Evolutionary conservation across 2,797 vertebrate species (phyloP).

Genomic region (Lepus oiostolus): DNA sequence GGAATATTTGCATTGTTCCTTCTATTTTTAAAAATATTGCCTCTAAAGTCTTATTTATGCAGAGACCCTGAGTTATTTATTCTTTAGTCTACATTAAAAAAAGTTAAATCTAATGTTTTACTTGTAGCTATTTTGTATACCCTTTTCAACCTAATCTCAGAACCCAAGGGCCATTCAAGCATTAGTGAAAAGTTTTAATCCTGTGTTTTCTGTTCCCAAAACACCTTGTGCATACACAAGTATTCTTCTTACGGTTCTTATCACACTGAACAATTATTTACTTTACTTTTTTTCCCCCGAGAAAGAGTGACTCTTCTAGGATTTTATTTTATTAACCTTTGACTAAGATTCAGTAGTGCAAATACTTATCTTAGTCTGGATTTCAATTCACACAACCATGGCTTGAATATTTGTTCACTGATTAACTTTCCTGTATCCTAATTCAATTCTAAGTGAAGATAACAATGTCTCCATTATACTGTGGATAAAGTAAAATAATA

Average conservation of each 20-base stretch:
- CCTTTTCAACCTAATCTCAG: background rate
- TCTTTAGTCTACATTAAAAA: background rate
- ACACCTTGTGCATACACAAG: background rate
- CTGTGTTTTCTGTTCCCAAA: background rate
- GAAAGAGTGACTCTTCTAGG: background rate
- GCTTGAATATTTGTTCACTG: conserved; percentile 3
- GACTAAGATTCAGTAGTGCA: background rate
- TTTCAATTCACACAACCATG: background rate
- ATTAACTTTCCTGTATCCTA: conserved; percentile 8
- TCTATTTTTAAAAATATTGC: conserved; percentile 19
- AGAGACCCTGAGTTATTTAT: background rate
- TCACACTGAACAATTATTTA: background rate
- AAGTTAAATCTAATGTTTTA: background rate
- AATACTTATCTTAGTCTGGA: background rate
- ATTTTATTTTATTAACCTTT: conserved; percentile 25
- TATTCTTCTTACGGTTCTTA: background rate
- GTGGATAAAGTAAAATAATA: conserved; percentile 1
- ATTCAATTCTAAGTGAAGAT: conserved; percentile 12
- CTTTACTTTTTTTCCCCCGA: conserved; percentile 8
- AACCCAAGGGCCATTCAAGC: background rate
- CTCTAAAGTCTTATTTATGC: background rate
- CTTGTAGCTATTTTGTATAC: background rate
- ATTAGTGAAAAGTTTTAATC: background rate
- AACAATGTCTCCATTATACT: background rate
- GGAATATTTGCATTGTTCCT: background rate